phyloP scores from a whole-genome alignment of 1,140 invertebrate species.

The Halesus radiatus region DNA sequence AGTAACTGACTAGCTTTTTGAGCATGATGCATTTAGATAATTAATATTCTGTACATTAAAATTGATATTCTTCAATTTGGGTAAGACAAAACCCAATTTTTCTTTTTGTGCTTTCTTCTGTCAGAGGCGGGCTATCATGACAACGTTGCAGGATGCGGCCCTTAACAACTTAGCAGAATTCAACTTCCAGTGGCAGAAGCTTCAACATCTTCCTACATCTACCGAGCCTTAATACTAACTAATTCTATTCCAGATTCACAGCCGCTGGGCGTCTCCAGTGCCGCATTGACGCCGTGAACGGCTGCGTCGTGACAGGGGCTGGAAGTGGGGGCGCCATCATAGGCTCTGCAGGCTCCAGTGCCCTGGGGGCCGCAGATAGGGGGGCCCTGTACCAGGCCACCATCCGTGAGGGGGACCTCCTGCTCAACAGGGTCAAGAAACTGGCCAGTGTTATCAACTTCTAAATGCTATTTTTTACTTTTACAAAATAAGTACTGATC shows the following conservation, averaged over 20 bases:
- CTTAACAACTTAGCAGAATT: no score
- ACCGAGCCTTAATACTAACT: no score
- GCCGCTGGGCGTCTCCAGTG: constrained; percentile 96
- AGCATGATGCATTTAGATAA: no score
- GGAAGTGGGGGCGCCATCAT: constrained; percentile 92
- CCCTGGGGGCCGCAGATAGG: constrained; percentile 82
- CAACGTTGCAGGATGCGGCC: no score
- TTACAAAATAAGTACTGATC: constrained; percentile 7
- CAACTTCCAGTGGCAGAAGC: no score
- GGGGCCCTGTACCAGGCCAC: constrained; percentile 91
- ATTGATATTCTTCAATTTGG: no score
- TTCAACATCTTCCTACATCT: no score
- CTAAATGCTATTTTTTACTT: constrained; percentile 69
- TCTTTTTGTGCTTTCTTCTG: no score
- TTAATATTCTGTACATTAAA: no score
- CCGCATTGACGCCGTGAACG: constrained; percentile 97
- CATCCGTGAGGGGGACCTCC: constrained; percentile 97
- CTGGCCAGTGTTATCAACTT: constrained; percentile 99
- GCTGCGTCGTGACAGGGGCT: constrained; percentile 97
- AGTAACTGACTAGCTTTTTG: no score
- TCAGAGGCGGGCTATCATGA: no score
- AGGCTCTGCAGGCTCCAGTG: constrained; percentile 86
- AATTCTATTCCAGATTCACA: constrained; percentile 84
- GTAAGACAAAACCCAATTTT: no score
- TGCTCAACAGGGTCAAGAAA: constrained; percentile 98